Conservation (phyloP, 1,140 invertebrate species). For the Zophobas atratus region DNA sequence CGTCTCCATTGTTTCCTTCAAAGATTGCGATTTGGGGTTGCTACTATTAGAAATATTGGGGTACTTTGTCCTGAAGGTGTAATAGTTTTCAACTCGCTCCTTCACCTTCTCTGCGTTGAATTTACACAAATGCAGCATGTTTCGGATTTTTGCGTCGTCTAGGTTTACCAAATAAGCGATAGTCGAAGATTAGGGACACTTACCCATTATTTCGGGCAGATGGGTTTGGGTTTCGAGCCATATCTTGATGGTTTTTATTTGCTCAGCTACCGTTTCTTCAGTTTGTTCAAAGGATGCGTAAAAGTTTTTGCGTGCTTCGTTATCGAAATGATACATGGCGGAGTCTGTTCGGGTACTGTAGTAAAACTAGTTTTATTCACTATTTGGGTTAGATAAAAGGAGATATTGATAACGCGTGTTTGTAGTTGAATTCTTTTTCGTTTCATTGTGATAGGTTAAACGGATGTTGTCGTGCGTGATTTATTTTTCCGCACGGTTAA, state of each 20-base stretch:
- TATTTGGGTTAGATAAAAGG: no score
- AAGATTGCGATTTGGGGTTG: background rate
- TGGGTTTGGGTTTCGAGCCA: background rate
- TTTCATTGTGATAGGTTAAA: no score
- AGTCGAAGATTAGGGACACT: background rate
- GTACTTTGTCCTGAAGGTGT: conserved; percentile 4
- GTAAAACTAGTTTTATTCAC: no score
- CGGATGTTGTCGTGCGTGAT: no score
- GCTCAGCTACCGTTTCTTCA: background rate
- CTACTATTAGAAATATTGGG: conserved; percentile 21
- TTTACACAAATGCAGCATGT: background rate
- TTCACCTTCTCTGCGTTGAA: conserved; percentile 30
- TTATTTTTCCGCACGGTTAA: no score
- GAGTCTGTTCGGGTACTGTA: no score
- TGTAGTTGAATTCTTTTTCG: no score
- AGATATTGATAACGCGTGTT: no score
- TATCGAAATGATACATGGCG: no score
- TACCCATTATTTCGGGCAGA: background rate
- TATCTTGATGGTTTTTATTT: background rate
- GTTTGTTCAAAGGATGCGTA: background rate
- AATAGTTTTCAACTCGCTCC: conserved; percentile 31
- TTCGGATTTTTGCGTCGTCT: background rate
- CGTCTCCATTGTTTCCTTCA: no score
- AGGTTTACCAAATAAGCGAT: background rate
- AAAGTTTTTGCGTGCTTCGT: no score